Evolutionary conservation across 2,797 vertebrate genomes (phyloP).

Genomic region (Myiotriccus ornatus): DNA sequence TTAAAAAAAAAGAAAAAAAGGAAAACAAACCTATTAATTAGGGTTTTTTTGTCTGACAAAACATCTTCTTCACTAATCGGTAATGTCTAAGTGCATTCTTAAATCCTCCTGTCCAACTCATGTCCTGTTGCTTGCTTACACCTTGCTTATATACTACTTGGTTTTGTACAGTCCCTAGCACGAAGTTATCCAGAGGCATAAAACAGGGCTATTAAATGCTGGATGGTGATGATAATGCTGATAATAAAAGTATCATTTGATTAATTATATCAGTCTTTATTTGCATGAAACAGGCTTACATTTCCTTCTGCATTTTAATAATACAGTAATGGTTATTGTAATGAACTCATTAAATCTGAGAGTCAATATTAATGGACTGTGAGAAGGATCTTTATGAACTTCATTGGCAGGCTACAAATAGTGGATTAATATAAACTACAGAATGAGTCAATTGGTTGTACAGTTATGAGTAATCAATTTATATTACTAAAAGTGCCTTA

Average conservation of each 20-base stretch:
- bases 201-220: conserved; percentile 9
- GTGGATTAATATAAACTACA: conserved; percentile 55
- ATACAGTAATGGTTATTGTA: conserved; percentile 65
- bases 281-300: conserved; percentile 53
- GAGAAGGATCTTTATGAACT: conserved; percentile 60
- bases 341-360: conserved; percentile 72
- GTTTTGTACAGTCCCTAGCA: not conserved
- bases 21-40: not conserved
- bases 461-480: conserved; percentile 47
- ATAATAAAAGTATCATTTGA: conserved; percentile 35
- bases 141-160: not conserved
- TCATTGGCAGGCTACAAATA: conserved; percentile 61
- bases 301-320: conserved; percentile 66
- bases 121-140: not conserved
- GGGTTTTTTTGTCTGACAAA: not conserved
- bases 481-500: conserved; percentile 38
- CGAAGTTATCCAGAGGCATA: not conserved
- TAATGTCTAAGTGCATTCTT: not conserved
- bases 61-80: not conserved
- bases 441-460: conserved; percentile 53
- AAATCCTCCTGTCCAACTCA: not conserved
- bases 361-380: conserved; percentile 73
- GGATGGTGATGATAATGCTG: conserved; percentile 15
- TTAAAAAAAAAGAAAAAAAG: not conserved
- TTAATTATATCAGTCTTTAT: conserved; percentile 49